Evolutionary conservation across 2,888 invertebrate genomes (phyloP).

Genomic region (Cosmia trapezina): DNA sequence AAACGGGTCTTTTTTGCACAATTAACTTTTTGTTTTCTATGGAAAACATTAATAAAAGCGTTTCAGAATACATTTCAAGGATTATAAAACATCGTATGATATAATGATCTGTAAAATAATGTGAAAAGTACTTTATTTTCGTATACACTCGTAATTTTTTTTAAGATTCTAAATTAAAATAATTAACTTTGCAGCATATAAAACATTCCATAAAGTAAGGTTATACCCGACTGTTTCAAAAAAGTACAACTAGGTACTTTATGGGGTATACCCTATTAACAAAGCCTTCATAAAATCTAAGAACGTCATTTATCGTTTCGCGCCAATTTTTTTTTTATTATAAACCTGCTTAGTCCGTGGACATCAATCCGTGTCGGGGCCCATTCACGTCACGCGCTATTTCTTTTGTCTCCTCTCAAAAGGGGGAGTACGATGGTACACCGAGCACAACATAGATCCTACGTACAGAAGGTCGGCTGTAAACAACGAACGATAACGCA

Average conservation of each 20-base stretch:
- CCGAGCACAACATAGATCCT: neutral
- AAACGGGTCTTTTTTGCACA: neutral
- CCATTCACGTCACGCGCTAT: conserved; percentile 70
- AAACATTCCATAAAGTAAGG: conserved; percentile 3
- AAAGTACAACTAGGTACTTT: neutral
- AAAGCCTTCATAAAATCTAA: conserved; percentile 51
- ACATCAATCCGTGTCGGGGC: conserved; percentile 66
- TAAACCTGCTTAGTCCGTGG: conserved; percentile 59
- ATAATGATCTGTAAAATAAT: conserved; percentile 11
- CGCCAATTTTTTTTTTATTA: conserved; percentile 58
- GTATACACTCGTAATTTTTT: conserved; percentile 18
- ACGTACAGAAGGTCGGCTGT: neutral
- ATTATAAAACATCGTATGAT: neutral
- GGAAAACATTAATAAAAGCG: neutral
- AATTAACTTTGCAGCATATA: neutral
- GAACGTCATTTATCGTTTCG: conserved; percentile 53
- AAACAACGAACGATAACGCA: neutral
- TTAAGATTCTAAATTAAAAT: neutral
- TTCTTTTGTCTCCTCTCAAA: conserved; percentile 69
- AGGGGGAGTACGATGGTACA: conserved; percentile 38
- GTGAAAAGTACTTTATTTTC: conserved; percentile 19
- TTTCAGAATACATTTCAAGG: neutral
- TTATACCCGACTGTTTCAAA: neutral
- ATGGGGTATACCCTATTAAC: conserved; percentile 39
- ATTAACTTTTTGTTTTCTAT: neutral